These are phyloP conservation scores for Desoria tigrina DNA, from an alignment of 2,888 invertebrate genomes.

Conservation along the genomic window DNA sequence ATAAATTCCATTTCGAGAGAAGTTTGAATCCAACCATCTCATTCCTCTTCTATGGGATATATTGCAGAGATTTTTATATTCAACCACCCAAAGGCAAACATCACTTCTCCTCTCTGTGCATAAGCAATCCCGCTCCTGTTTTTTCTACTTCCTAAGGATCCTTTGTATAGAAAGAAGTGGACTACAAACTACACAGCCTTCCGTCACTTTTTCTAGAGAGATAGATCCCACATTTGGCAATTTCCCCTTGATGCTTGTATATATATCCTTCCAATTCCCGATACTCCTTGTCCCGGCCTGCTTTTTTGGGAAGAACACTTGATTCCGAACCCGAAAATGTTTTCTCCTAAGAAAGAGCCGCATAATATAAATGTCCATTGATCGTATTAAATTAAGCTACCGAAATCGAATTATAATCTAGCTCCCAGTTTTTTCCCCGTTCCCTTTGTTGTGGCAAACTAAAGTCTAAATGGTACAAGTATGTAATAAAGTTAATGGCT, in stretches of 20 bases:
- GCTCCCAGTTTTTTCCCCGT: conserved; percentile 12
- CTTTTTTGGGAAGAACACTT: background rate
- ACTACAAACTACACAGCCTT: background rate
- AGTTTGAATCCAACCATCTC: no score
- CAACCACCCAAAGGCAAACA: no score
- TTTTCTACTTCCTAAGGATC: no score
- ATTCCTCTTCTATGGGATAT: no score
- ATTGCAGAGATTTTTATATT: no score
- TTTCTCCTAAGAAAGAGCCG: conserved; percentile 1
- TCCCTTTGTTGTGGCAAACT: conserved; percentile 29
- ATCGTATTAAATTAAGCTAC: conserved; percentile 39
- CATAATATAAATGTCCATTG: conserved; percentile 22
- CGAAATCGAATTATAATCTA: conserved; percentile 39
- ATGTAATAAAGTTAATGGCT: conserved; percentile 33
- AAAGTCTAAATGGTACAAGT: conserved; percentile 24
- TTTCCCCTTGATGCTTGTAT: background rate
- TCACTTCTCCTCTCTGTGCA: no score
- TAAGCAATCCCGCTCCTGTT: no score
- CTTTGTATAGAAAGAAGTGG: no score
- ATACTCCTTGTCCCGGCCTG: background rate
- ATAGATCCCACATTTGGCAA: no score
- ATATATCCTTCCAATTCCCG: background rate
- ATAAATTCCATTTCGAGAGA: conserved; percentile 9
- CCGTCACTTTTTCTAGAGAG: background rate
- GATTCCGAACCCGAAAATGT: background rate